Percentiles rank a stretch among this genome's conserved stretches.
Conservation (phyloP, 2,113 vertebrate genomes). For the Alosa alosa region DNA sequence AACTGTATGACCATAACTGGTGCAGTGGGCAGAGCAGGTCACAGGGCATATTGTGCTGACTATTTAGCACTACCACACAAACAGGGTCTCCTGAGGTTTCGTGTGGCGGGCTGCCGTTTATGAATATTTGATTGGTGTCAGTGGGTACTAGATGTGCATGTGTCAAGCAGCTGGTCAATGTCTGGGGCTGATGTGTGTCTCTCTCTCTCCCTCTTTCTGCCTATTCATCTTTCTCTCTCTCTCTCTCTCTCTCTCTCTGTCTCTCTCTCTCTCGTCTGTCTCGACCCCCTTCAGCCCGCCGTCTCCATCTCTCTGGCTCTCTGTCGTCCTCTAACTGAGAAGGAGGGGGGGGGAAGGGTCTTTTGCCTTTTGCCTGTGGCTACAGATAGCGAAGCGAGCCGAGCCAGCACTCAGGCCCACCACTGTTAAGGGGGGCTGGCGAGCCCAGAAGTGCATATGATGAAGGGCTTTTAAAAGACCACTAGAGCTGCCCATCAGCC, state of each 20-base stretch:
- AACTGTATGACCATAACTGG: neutral
- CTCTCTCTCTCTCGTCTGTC: neutral
- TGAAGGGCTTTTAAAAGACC: slow-evolving; percentile 17
- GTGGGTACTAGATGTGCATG: slow-evolving; percentile 41
- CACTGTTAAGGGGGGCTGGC: neutral
- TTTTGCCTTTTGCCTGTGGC: neutral
- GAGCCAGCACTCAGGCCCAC: neutral
- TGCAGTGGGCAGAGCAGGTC: neutral
- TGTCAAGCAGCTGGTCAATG: slow-evolving; percentile 34
- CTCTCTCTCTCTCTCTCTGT: neutral
- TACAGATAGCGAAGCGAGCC: neutral
- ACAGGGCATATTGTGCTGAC: neutral
- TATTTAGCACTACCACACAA: neutral
- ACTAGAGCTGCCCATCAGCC: neutral
- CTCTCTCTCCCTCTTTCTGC: neutral
- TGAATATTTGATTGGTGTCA: slow-evolving; percentile 63
- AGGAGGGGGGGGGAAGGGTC: neutral
- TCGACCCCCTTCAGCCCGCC: neutral
- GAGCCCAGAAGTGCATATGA: neutral
- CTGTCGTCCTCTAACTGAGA: neutral
- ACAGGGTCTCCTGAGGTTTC: neutral
- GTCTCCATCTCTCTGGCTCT: neutral
- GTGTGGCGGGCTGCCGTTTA: slow-evolving; percentile 40
- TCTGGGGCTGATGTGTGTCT: slow-evolving; percentile 26
- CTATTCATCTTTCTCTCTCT: neutral